Evolutionary conservation across 1,140 invertebrate species (phyloP).

Genomic region (Rhizoglyphus robini): DNA sequence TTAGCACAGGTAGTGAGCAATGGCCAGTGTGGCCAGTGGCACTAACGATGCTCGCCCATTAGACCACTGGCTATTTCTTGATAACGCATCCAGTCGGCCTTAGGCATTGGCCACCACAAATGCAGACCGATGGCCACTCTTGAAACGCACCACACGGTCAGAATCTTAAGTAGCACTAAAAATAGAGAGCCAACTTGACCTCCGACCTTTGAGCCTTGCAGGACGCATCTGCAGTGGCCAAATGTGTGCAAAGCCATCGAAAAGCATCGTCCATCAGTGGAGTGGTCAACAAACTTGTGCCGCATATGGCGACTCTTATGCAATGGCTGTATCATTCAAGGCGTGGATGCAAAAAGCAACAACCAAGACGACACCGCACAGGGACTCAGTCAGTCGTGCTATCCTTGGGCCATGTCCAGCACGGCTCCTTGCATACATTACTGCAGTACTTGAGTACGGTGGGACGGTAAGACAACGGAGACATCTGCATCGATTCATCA

Average conservation of each 20-base stretch:
- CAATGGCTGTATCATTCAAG: background rate
- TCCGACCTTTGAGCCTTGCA: background rate
- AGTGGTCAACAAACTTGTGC: slow-evolving; percentile 5
- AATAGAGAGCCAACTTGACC: background rate
- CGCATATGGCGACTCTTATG: background rate
- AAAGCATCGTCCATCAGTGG: background rate
- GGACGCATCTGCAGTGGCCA: slow-evolving; percentile 2
- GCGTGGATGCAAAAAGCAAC: slow-evolving; percentile 3
- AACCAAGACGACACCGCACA: background rate
- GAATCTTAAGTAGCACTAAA: slow-evolving; percentile 13
- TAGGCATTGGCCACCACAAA: background rate
- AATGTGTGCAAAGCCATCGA: background rate
- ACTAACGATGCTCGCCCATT: background rate
- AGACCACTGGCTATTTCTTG: too few species aligned
- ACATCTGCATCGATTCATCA: slow-evolving; percentile 8
- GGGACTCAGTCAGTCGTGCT: background rate
- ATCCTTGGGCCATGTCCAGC: background rate
- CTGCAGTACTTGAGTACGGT: background rate
- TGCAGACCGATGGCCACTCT: background rate
- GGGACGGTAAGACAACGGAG: background rate
- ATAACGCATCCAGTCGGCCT: background rate
- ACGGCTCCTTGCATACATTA: background rate
- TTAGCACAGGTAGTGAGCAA: background rate
- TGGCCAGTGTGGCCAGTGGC: too few species aligned
- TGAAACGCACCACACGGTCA: background rate